Percentiles rank a stretch among this genome's conserved stretches.
Evolutionary conservation across 2,888 invertebrate species (phyloP).

Genomic region (Patella caerulea): DNA sequence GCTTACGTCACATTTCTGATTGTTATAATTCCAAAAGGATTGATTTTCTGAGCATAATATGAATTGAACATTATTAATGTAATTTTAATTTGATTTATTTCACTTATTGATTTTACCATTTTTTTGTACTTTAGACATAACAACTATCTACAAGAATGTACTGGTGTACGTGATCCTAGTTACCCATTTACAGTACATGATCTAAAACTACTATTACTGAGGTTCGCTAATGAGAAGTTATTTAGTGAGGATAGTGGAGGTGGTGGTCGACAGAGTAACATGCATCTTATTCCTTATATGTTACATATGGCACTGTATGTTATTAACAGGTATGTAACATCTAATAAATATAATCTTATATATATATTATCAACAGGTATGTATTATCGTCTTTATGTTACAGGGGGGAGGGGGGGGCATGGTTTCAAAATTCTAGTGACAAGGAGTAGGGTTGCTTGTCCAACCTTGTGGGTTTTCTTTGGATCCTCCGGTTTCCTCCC

Average conservation of each 20-base stretch:
- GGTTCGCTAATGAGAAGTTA: slow-evolving; percentile 93
- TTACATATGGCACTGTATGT: slow-evolving; percentile 92
- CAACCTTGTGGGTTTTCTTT: too few relatives aligned
- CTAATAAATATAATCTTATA: not conserved
- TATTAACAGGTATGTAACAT: slow-evolving; percentile 76
- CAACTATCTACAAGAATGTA: slow-evolving; percentile 73
- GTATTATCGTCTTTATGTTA: not conserved
- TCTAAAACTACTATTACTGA: slow-evolving; percentile 87
- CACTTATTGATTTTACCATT: too few relatives aligned
- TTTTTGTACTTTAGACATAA: slow-evolving; percentile 74
- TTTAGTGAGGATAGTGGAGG: slow-evolving; percentile 96
- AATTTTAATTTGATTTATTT: too few relatives aligned
- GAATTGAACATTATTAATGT: too few relatives aligned
- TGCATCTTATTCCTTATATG: slow-evolving; percentile 95
- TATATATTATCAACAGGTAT: not conserved
- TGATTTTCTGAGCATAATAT: too few relatives aligned
- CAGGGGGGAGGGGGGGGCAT: too few relatives aligned
- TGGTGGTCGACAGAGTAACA: slow-evolving; percentile 94
- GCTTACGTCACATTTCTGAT: too few relatives aligned
- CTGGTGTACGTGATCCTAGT: slow-evolving; percentile 72
- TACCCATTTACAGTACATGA: slow-evolving; percentile 86
- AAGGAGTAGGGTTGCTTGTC: too few relatives aligned
- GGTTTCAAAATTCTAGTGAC: too few relatives aligned
- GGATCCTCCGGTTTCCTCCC: too few relatives aligned
- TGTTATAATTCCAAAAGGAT: too few relatives aligned